phyloP scores from a whole-genome alignment of 2,797 vertebrate species.

The Siniperca scherzeri region DNA sequence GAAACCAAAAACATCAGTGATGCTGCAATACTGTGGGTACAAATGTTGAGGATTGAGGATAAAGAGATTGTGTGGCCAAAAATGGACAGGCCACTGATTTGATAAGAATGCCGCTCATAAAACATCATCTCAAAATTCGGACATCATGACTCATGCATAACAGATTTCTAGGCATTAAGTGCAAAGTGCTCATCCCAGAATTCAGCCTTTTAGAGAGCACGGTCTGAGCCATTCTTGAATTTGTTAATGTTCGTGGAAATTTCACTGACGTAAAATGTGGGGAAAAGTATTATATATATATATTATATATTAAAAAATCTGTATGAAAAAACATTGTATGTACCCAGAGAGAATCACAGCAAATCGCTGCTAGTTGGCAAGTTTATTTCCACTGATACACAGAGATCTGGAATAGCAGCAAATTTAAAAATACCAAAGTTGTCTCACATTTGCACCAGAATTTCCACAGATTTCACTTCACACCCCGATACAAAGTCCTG shows the following conservation, averaged over 20 bases:
- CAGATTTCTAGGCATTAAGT: conserved; percentile 50
- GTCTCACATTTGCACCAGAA: not conserved
- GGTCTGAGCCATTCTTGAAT: not conserved
- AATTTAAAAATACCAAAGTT: not conserved
- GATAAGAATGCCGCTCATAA: conserved; percentile 7
- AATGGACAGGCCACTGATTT: conserved; percentile 35
- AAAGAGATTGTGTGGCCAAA: conserved; percentile 56
- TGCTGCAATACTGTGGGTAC: conserved; percentile 8
- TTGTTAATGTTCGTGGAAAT: not conserved
- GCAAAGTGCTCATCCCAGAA: not conserved
- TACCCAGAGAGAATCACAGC: not conserved
- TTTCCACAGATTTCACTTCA: not conserved
- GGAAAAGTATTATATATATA: not conserved
- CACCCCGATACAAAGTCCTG: not conserved
- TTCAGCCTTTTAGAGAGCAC: not conserved
- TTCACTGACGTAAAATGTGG: not conserved
- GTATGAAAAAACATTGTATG: not conserved
- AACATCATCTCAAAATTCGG: conserved; percentile 29
- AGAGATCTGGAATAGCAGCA: not conserved
- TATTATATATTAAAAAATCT: not conserved
- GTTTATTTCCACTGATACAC: not conserved
- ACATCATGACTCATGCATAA: conserved; percentile 32
- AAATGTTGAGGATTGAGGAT: conserved; percentile 48
- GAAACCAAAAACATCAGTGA: conserved; percentile 31
- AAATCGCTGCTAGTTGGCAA: not conserved